Percentiles rank a stretch among this genome's conserved stretches.
These are phyloP conservation scores for Peromyscus californicus DNA, from an alignment of 2,113 vertebrate species.

Conservation along the genomic window DNA sequence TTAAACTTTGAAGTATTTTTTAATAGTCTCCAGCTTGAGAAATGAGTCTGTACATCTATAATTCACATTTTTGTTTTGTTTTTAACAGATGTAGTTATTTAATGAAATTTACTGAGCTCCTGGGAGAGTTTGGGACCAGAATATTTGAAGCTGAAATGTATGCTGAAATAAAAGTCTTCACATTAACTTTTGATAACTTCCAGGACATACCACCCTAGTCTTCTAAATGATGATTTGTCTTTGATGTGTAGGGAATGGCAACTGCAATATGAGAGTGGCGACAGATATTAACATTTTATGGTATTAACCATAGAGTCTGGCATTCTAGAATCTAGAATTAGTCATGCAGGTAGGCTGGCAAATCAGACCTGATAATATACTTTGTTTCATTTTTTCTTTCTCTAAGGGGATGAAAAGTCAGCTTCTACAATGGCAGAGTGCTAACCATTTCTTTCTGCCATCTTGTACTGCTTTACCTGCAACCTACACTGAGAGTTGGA, in stretches of 20 bases:
- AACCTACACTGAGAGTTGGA: fast-evolving
- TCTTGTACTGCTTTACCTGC: not conserved
- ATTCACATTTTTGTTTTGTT: not conserved
- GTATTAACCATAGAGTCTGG: not conserved
- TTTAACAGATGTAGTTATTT: not conserved
- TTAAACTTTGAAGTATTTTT: not conserved
- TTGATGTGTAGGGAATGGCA: not conserved
- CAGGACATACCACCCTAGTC: not conserved
- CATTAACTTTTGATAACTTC: fast-evolving
- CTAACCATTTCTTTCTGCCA: fast-evolving
- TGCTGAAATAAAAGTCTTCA: not conserved
- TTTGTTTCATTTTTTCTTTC: not conserved
- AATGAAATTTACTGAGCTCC: not conserved
- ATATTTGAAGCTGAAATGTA: not conserved
- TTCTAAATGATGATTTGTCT: not conserved
- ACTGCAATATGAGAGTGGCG: fast-evolving
- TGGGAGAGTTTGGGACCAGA: not conserved
- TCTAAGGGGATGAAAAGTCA: not conserved
- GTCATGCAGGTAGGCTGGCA: not conserved
- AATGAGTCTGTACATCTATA: not conserved
- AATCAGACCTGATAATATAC: not conserved
- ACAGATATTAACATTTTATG: not conserved
- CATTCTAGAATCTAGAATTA: not conserved
- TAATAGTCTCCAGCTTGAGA: not conserved
- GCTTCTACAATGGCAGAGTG: too few relatives aligned